Evolutionary conservation across 2,113 vertebrate genomes (phyloP), one percentile per base, ranked within the genome.

Genomic region (Leucopternis melanops): DNA sequence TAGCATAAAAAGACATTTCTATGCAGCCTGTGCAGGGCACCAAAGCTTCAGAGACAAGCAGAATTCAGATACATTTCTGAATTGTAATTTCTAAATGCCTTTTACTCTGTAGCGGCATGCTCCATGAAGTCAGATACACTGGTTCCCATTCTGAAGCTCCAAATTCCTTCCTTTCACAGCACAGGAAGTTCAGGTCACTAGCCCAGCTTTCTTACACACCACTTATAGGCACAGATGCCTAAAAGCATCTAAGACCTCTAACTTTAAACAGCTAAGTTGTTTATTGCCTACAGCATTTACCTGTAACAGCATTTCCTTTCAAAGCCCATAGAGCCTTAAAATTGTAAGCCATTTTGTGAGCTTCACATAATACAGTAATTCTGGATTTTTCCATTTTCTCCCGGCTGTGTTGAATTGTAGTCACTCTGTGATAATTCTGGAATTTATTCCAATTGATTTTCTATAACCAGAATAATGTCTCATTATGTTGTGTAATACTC

Each of bases 391-490:
- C n/a, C n/a, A n/a, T n/a, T n/a, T n/a, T n/a, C n/a, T n/a, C n/a
- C n/a, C n/a, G 45, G 20, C 34, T 65, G 29, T 73, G 61, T 62
- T 82, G 57, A 74, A 72, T 49, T 96, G n/a, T 82, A 83, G 73
- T 66, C 7, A 1, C 23, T 34, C 15, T 34, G 25, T 85, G 86
- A 87, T 80, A 94, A 92, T 77, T 90, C 44, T 69, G 67, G 34
- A 92, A 92, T 94, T 92, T 86, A 94, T 94, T 95, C 67, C 34
- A 67, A 38, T 2, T 61, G 73, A 65, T 81, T 91, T 91, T 86
- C 16, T 81, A 63, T 71, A 70, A 50, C 4, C 29, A 72, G 42
- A 96, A 97, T 72, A 86, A 86, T 74, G n/a, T 49, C 55, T 86
- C 47, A 96, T 67, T 92, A 54, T 73, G 8, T 69, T 89, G 44